These are phyloP conservation scores for Leptoteleia sp. DNA, from an alignment of 1,140 invertebrate genomes.

Conservation along the genomic window DNA sequence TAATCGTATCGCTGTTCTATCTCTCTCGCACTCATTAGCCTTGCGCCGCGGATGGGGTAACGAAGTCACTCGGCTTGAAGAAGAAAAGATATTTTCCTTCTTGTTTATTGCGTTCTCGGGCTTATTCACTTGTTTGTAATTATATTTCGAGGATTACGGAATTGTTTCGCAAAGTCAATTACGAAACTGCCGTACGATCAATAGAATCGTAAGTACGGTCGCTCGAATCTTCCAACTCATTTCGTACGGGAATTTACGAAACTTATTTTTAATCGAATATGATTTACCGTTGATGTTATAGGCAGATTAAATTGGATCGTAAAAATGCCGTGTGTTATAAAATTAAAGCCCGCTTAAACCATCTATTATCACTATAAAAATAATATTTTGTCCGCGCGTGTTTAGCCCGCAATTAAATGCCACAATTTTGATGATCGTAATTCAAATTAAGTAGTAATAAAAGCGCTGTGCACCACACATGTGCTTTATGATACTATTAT, in stretches of 20 bases:
- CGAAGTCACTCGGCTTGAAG: constrained; percentile 69
- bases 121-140: constrained; percentile 72
- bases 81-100: constrained; percentile 74
- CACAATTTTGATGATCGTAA: constrained; percentile 42
- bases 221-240: constrained; percentile 9
- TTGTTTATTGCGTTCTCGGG: constrained; percentile 74
- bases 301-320: constrained; percentile 12
- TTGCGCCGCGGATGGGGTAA: constrained; percentile 51
- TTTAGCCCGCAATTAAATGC: constrained; percentile 32
- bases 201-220: constrained; percentile 29
- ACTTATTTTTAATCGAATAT: constrained; percentile 21
- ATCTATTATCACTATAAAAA: constrained; percentile 40
- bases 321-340: constrained; percentile 17
- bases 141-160: constrained; percentile 79
- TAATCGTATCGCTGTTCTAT: constrained; percentile 32
- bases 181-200: constrained; percentile 65
- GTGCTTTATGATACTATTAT: constrained; percentile 32
- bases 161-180: constrained; percentile 79
- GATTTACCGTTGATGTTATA: constrained; percentile 4
- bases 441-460: constrained; percentile 28
- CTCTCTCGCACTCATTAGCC: constrained; percentile 18
- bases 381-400: constrained; percentile 23
- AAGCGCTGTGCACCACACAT: constrained; percentile 1
- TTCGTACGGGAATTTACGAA: neutral
- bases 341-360: constrained; percentile 2